phyloP scores from a whole-genome alignment of 2,113 vertebrate genomes.

The Raphicerus campestris region DNA sequence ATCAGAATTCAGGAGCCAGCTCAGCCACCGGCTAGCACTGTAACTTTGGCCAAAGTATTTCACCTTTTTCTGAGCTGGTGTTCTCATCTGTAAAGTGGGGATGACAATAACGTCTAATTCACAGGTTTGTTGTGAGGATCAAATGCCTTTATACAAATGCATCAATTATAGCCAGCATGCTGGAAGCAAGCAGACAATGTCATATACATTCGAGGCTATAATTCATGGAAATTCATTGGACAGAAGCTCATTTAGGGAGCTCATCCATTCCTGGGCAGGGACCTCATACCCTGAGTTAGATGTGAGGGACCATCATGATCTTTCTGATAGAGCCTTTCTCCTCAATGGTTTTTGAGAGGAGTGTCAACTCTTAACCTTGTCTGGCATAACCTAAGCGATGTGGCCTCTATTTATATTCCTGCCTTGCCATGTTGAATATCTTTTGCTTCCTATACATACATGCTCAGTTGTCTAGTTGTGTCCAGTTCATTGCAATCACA shows the following conservation, averaged over 20 bases:
- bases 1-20: not conserved
- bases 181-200: not conserved
- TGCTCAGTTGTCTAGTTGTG: not conserved
- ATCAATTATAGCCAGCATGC: not conserved
- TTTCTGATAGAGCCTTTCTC: not conserved
- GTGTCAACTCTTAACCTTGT: not conserved
- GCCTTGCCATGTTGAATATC: not conserved
- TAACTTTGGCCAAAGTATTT: not conserved
- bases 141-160: slow-evolving; percentile 6
- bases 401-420: not conserved
- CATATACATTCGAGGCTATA: not conserved
- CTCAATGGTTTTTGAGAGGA: not conserved
- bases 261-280: not conserved
- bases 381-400: not conserved
- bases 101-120: not conserved
- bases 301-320: not conserved
- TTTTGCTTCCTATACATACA: not conserved
- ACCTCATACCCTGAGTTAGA: not conserved
- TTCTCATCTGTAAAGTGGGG: not conserved
- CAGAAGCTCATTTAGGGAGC: not conserved
- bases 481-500: not conserved
- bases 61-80: not conserved
- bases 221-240: not conserved
- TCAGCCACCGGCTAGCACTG: not conserved
- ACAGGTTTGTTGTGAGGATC: not conserved